Percentiles rank a stretch among this genome's conserved stretches.
Conservation (phyloP, 2,113 vertebrate species). For the Gracilinanus agilis region DNA sequence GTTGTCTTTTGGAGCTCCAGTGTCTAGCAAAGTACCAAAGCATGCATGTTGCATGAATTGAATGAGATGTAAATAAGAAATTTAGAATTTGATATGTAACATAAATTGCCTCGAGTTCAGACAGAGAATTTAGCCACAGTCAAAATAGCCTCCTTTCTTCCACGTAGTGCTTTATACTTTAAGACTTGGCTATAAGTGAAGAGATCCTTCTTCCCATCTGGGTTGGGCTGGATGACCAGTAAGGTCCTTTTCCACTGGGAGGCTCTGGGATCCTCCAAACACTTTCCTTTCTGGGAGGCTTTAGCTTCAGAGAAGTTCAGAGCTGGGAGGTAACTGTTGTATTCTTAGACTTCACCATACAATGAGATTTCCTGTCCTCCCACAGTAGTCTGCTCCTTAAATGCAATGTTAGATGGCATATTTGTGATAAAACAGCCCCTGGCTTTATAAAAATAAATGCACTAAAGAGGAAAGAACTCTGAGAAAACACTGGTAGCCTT, state of each 20-base stretch:
- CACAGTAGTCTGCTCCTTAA: background rate
- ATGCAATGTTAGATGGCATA: background rate
- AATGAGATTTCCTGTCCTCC: background rate
- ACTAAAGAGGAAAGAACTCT: background rate
- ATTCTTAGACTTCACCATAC: background rate
- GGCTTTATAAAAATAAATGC: constrained; percentile 4
- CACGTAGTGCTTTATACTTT: background rate
- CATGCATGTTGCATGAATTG: background rate
- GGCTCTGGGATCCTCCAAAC: background rate
- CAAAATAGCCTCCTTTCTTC: background rate
- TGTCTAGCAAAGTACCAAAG: background rate
- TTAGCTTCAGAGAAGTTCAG: background rate
- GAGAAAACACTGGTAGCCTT: background rate
- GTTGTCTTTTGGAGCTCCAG: background rate
- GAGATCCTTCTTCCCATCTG: background rate
- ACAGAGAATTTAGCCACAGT: background rate
- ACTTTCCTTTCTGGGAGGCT: background rate
- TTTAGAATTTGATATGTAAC: background rate
- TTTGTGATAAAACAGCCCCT: constrained; percentile 7
- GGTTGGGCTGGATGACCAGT: background rate
- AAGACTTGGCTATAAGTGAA: background rate
- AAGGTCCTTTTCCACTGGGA: background rate
- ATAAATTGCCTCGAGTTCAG: background rate
- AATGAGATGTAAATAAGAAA: background rate
- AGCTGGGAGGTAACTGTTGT: background rate